phyloP scores from a whole-genome alignment of 2,113 vertebrate species.

The Hippocampus mohnikei region DNA sequence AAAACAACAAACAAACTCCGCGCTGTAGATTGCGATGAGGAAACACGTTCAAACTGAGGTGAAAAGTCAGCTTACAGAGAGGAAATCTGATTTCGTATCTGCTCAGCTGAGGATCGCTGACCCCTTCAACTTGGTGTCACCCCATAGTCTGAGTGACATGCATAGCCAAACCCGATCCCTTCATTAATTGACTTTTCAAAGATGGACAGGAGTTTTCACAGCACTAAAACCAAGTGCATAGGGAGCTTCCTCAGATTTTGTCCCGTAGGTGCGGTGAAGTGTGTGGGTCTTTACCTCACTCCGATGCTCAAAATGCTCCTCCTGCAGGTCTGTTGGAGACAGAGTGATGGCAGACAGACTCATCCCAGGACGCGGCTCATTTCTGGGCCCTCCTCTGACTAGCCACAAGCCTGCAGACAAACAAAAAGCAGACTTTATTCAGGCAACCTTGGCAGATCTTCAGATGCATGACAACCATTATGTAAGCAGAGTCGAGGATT shows the following conservation, averaged over 20 bases:
- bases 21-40: background rate
- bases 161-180: slow-evolving; percentile 32
- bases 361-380: slow-evolving; percentile 52
- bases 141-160: slow-evolving; percentile 12
- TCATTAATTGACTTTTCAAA: slow-evolving; percentile 46
- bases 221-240: background rate
- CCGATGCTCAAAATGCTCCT: slow-evolving; percentile 35
- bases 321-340: slow-evolving; percentile 46
- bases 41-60: background rate
- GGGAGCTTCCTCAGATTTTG: background rate
- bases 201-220: background rate
- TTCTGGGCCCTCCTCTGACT: background rate
- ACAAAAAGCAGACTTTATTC: background rate
- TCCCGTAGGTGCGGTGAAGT: background rate
- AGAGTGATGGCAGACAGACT: slow-evolving; percentile 27
- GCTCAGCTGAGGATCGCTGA: slow-evolving; percentile 40
- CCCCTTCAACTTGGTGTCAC: slow-evolving; percentile 29
- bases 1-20: background rate
- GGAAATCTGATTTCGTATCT: slow-evolving; percentile 17
- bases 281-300: slow-evolving; percentile 55
- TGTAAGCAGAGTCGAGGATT: background rate
- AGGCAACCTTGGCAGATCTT: background rate
- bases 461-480: background rate
- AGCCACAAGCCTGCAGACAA: slow-evolving; percentile 17
- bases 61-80: background rate